These are phyloP conservation scores for Synanthedon formicaeformis DNA, from an alignment of 2,888 invertebrate genomes.

Conservation along the genomic window DNA sequence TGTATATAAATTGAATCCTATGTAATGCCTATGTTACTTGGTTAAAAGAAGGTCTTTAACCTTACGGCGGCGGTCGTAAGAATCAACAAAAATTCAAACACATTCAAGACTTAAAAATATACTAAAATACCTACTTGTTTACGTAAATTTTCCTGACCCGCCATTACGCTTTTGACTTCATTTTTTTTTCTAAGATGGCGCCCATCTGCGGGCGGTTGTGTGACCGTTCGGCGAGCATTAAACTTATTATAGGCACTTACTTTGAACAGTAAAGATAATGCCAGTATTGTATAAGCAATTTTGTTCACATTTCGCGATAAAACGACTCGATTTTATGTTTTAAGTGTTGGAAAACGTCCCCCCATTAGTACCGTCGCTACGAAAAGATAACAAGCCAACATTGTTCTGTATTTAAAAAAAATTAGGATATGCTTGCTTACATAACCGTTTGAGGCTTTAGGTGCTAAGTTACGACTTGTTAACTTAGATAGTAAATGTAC, in stretches of 20 bases:
- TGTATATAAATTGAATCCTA: no score
- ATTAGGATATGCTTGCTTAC: slow-evolving; percentile 32
- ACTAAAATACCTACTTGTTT: no score
- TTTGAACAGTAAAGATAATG: slow-evolving; percentile 54
- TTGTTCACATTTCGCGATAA: slow-evolving; percentile 55
- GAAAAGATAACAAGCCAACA: slow-evolving; percentile 39
- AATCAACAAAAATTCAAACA: slow-evolving; percentile 4
- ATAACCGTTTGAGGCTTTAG: slow-evolving; percentile 20
- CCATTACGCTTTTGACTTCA: slow-evolving; percentile 18
- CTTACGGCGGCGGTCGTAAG: slow-evolving; percentile 3
- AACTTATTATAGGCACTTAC: slow-evolving; percentile 62
- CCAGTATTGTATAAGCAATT: slow-evolving; percentile 53
- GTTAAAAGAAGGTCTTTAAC: no score
- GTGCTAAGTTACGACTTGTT: slow-evolving; percentile 31
- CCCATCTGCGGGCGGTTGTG: slow-evolving; percentile 35
- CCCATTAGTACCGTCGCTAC: slow-evolving; percentile 30
- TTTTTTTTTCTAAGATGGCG: slow-evolving; percentile 41
- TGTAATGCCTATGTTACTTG: no score
- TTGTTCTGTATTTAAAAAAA: slow-evolving; percentile 20
- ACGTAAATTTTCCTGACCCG: slow-evolving; percentile 7
- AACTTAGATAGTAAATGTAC: slow-evolving; percentile 33
- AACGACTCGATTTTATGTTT: slow-evolving; percentile 51
- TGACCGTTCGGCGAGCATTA: slow-evolving; percentile 34
- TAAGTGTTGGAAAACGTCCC: slow-evolving; percentile 49
- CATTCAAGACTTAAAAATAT: neutral